A percentile compares a stretch with the other conserved stretches of the same genome.
These are phyloP conservation scores for Gymnosoma rotundatum DNA, from an alignment of 2,888 invertebrate species.

Conservation along the genomic window DNA sequence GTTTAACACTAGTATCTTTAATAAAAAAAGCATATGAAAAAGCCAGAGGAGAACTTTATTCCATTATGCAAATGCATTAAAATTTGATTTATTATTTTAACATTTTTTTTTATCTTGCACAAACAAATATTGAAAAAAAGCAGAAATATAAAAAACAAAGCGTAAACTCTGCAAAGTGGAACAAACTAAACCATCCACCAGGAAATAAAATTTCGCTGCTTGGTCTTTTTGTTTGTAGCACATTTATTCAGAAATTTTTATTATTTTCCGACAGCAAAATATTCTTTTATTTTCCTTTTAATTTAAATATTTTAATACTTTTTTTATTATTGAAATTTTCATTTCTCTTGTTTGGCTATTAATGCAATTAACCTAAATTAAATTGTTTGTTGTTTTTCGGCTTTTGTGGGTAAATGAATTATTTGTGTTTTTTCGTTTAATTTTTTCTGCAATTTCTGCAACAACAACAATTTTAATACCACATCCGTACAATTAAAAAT, in stretches of 20 bases:
- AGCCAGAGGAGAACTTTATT: neutral
- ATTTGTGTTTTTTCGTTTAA: constrained; percentile 34
- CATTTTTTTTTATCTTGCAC: neutral
- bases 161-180: neutral
- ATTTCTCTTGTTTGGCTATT: constrained; percentile 26
- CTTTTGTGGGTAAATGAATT: constrained; percentile 59
- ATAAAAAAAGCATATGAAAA: neutral
- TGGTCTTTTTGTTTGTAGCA: constrained; percentile 8
- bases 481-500: constrained; percentile 21
- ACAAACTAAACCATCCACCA: constrained; percentile 20
- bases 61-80: constrained; percentile 24
- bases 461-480: constrained; percentile 35
- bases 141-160: neutral
- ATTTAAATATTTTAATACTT: neutral
- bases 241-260: constrained; percentile 59
- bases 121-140: neutral
- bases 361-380: constrained; percentile 69
- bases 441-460: constrained; percentile 41
- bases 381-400: constrained; percentile 65
- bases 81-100: constrained; percentile 7
- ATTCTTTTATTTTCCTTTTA: constrained; percentile 7
- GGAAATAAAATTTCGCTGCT: constrained; percentile 27
- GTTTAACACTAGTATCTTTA: neutral
- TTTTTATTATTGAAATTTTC: neutral
- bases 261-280: constrained; percentile 63